phyloP scores from a whole-genome alignment of 2,113 vertebrate species.

The Telmatochromis brachygnathus region DNA sequence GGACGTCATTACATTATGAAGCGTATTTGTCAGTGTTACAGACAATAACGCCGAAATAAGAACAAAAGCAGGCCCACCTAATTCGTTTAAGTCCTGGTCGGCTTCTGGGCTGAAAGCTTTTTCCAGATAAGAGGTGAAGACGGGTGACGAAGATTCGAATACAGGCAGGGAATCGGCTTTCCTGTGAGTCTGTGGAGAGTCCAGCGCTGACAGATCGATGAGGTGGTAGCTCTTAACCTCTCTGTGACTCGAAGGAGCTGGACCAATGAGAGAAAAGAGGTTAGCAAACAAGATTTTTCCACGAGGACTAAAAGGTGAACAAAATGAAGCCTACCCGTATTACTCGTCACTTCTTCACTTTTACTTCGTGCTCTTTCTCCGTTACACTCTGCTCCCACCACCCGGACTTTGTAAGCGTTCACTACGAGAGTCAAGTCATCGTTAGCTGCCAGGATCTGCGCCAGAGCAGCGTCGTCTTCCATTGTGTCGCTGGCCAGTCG shows the following conservation, averaged over 20 bases:
- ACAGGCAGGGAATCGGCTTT: not conserved
- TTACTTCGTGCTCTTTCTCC: not conserved
- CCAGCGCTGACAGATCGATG: conserved; percentile 78
- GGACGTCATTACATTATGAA: not conserved
- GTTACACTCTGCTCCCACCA: conserved; percentile 21
- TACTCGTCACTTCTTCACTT: conserved; percentile 1
- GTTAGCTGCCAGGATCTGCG: conserved; percentile 78
- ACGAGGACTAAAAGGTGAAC: not conserved
- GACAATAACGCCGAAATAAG: not conserved
- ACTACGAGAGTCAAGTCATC: conserved; percentile 73
- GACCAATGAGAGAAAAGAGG: not conserved
- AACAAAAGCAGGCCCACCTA: conserved; percentile 52
- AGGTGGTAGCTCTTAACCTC: conserved; percentile 74
- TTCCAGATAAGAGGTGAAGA: not conserved
- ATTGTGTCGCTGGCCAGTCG: conserved; percentile 79
- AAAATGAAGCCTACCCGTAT: conserved; percentile 3
- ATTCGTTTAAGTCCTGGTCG: conserved; percentile 53
- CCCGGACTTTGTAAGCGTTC: conserved; percentile 63
- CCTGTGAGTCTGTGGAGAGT: conserved; percentile 18
- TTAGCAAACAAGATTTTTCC: not conserved
- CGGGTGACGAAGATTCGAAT: not conserved
- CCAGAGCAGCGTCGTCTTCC: conserved; percentile 75
- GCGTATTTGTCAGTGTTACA: not conserved
- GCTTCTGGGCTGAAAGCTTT: conserved; percentile 32
- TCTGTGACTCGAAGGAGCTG: conserved; percentile 48